Evolutionary conservation across 2,888 invertebrate genomes (phyloP), one percentile per base, ranked within the genome.

Genomic region (Caenorhabditis becei): DNA sequence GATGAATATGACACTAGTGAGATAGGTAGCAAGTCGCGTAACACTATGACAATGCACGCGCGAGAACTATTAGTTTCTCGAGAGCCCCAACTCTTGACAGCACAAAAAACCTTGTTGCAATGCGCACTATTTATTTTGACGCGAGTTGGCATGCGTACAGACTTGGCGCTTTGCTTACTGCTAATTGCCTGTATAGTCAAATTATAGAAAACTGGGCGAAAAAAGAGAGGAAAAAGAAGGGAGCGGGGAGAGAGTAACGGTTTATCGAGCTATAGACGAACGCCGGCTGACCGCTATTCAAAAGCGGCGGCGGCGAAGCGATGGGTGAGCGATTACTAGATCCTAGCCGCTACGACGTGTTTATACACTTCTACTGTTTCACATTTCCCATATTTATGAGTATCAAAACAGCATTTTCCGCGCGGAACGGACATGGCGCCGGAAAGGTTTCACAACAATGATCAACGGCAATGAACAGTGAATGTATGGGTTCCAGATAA

Each of bases 51-150:
- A 74, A 74, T 74, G 65, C 74, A 58, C 63, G 63, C 59, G 75
- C 66, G 72, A 72, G 66, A 66, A 66, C 59, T 66, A 66, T 75
- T 75, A 37, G 51, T 65, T 75, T 75, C 58, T 75, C 75, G 75
- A 75, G 75, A 75, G 66, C 72, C 56, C 72, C 49, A 74, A 74
- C 66, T 75, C 75, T 75, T 74, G 65, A 74, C 74, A 66, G 69
- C 63, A 70, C 51, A 75, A 77, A 77, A 77, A 77, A 69, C 75
- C 66, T 59, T 75, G 75, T 75, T 61, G 49, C 77, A 67, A 77
- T 65, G 70, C 69, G 69, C 77, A 70, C 70, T 77, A 69, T 77
- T 77, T 77, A 77, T 77, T 77, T 77, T 77, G 75, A 75, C 75
- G 75, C 59, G 44, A 66, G 61, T 58, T 47, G 65, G 74, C 75